These are phyloP conservation scores for Emydocephalus ijimae DNA, from an alignment of 2,113 vertebrate species.

Conservation along the genomic window DNA sequence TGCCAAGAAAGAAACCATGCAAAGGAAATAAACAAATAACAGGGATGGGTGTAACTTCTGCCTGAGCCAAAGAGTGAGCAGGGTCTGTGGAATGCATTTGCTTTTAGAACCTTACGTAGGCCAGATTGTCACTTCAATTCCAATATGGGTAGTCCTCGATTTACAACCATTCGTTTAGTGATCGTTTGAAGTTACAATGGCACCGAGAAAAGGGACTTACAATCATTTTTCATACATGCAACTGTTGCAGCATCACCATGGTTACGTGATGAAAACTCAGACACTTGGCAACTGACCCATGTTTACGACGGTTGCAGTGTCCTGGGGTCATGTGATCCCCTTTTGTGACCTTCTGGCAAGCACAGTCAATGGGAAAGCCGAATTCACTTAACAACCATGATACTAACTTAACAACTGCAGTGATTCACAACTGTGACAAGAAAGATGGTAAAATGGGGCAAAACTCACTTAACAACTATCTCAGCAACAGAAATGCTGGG, in stretches of 20 bases:
- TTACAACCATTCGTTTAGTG: neutral
- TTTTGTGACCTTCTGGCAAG: neutral
- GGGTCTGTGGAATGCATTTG: slow-evolving; percentile 20
- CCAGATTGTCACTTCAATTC: neutral
- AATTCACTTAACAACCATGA: neutral
- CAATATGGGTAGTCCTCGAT: neutral
- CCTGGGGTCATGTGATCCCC: neutral
- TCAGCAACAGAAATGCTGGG: neutral
- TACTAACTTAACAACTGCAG: neutral
- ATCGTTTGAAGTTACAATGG: neutral
- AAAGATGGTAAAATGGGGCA: neutral
- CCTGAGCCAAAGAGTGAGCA: slow-evolving; percentile 8
- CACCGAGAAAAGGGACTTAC: neutral
- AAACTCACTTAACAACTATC: neutral
- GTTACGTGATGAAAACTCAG: neutral
- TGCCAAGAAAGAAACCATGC: slow-evolving; percentile 21
- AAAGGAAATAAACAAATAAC: slow-evolving; percentile 19
- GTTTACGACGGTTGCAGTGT: neutral
- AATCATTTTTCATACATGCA: neutral
- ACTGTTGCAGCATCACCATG: neutral
- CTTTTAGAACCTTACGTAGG: neutral
- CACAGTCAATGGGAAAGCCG: neutral
- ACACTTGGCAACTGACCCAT: neutral
- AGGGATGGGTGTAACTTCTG: slow-evolving; percentile 26
- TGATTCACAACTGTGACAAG: neutral